Conservation (phyloP, 2,888 invertebrate species). For the Adelognathus sp. region DNA sequence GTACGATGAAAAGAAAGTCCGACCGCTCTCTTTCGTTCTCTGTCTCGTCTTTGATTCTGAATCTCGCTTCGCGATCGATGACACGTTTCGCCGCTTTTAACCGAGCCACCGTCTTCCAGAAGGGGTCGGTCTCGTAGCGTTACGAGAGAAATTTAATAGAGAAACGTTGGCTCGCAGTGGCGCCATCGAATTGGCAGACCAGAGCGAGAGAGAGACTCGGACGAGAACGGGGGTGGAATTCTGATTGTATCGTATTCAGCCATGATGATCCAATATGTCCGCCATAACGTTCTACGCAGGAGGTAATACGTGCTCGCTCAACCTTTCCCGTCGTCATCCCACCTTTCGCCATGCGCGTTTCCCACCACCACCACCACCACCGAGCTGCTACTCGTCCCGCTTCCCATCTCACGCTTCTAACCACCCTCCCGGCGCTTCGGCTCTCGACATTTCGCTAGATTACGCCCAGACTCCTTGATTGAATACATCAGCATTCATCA, state of each 20-base stretch:
- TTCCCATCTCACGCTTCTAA: constrained; percentile 21
- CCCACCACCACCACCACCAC: constrained; percentile 1
- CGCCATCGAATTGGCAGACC: constrained; percentile 44
- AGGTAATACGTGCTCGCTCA: constrained; percentile 64
- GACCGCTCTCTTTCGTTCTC: not conserved
- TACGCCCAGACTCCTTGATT: constrained; percentile 72
- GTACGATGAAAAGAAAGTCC: not conserved
- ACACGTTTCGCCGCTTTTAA: constrained; percentile 40
- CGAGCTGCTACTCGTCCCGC: constrained; percentile 30
- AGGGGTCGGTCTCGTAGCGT: constrained; percentile 56
- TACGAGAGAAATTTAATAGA: constrained; percentile 74
- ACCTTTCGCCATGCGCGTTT: constrained; percentile 23
- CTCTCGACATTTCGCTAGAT: constrained; percentile 72
- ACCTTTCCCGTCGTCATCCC: constrained; percentile 40
- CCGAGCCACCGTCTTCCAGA: constrained; percentile 61
- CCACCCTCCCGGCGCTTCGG: too few relatives aligned
- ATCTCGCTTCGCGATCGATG: constrained; percentile 33
- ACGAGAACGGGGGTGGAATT: constrained; percentile 70
- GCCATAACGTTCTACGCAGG: constrained; percentile 67
- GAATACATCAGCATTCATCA: constrained; percentile 74
- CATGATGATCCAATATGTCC: constrained; percentile 75
- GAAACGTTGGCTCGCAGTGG: constrained; percentile 62
- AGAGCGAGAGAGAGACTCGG: constrained; percentile 24
- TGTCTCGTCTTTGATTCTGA: not conserved
- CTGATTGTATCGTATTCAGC: constrained; percentile 75